Evolutionary conservation across 2,888 invertebrate species (phyloP).

Genomic region (Apotomis betuletana): DNA sequence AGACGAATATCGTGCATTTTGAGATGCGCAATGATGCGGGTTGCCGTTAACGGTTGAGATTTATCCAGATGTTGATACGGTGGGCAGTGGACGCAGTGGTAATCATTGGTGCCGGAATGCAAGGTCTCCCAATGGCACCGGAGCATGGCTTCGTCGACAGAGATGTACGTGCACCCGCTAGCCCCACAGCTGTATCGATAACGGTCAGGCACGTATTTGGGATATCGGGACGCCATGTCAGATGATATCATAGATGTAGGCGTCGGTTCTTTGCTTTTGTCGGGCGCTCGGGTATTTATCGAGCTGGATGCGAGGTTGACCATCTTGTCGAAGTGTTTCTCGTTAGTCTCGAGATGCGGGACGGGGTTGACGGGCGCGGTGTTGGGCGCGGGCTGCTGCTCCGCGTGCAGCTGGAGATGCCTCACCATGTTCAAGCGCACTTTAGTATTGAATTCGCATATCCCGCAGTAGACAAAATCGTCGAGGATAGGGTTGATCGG

Average conservation of each 20-base stretch:
- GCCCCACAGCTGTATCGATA: conserved; percentile 89
- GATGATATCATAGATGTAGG: conserved; percentile 50
- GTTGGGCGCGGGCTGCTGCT: conserved; percentile 85
- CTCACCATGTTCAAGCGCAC: conserved; percentile 88
- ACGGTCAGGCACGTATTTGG: conserved; percentile 80
- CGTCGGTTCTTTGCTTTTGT: conserved; percentile 49
- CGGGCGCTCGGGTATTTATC: conserved; percentile 52
- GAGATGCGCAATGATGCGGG: conserved; percentile 88
- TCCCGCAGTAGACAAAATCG: conserved; percentile 84
- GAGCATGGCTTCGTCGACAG: conserved; percentile 88
- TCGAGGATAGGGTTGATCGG: conserved; percentile 87
- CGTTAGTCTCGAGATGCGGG: conserved; percentile 89
- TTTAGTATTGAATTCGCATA: conserved; percentile 88
- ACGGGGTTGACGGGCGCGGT: conserved; percentile 92
- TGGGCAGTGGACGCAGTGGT: conserved; percentile 89
- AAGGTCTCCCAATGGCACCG: conserved; percentile 88
- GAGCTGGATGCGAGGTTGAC: conserved; percentile 91
- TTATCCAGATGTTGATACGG: conserved; percentile 79
- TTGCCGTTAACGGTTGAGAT: conserved; percentile 75
- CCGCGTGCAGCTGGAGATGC: conserved; percentile 87
- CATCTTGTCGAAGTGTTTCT: conserved; percentile 94
- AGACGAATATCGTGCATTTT: conserved; percentile 89
- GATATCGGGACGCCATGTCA: conserved; percentile 62
- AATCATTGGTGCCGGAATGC: conserved; percentile 84
- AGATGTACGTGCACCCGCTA: conserved; percentile 87